Conservation (phyloP, 1,140 invertebrate genomes). For the Tribolium madens region DNA sequence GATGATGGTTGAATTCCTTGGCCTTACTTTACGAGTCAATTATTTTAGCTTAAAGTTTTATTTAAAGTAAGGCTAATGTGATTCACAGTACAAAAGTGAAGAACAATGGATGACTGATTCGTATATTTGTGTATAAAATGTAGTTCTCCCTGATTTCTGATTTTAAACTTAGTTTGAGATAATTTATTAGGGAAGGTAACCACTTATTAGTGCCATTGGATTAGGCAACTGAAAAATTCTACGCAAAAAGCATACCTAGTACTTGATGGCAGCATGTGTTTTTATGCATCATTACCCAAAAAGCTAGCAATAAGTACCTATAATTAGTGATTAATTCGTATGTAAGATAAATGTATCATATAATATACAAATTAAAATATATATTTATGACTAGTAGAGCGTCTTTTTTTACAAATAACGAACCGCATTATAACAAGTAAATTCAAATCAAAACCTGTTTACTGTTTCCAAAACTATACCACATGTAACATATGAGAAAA, state of each 20-base stretch:
- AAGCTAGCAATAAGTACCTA: constrained; percentile 26
- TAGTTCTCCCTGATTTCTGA: constrained; percentile 31
- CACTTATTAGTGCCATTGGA: constrained; percentile 56
- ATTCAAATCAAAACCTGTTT: no score
- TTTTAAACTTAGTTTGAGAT: constrained; percentile 41
- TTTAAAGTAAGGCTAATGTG: constrained; percentile 49
- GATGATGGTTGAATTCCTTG: constrained; percentile 57
- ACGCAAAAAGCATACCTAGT: constrained; percentile 13
- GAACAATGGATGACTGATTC: constrained; percentile 29
- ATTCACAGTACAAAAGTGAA: constrained; percentile 47
- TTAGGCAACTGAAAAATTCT: constrained; percentile 52
- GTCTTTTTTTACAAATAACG: background rate
- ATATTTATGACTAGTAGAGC: constrained; percentile 4
- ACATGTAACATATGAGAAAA: no score
- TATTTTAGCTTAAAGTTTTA: constrained; percentile 1
- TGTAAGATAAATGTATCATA: constrained; percentile 34
- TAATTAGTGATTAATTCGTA: constrained; percentile 14
- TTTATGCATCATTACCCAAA: constrained; percentile 37
- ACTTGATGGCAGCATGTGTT: constrained; percentile 3
- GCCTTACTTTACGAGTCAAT: constrained; percentile 51
- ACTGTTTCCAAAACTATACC: no score
- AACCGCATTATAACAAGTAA: background rate
- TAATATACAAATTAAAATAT: constrained; percentile 31
- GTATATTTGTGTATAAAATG: constrained; percentile 34
- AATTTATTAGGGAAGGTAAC: constrained; percentile 48